A percentile compares a stretch with the other conserved stretches of the same genome.
These are phyloP conservation scores for Synodontis membranacea DNA, from an alignment of 2,113 vertebrate genomes.

Conservation along the genomic window DNA sequence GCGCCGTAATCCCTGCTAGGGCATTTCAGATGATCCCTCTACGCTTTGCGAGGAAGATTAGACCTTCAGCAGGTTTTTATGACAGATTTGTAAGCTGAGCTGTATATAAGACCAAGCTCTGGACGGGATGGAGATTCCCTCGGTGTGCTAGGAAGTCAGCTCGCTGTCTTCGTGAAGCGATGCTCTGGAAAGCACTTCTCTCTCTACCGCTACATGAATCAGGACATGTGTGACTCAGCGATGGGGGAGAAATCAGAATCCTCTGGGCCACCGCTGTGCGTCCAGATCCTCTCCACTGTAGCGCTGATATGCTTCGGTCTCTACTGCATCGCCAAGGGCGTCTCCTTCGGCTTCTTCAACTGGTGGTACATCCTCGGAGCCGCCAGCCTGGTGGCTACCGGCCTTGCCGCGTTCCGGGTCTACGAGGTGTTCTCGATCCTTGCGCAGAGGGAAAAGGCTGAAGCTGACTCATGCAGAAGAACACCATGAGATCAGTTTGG, in stretches of 20 bases:
- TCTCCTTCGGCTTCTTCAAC: slow-evolving; percentile 63
- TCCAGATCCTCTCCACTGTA: slow-evolving; percentile 63
- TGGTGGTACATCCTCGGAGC: slow-evolving; percentile 68
- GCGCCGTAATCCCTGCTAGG: slow-evolving; percentile 11
- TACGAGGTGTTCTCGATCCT: slow-evolving; percentile 62
- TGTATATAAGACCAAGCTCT: slow-evolving; percentile 29
- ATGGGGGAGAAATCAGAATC: slow-evolving; percentile 51
- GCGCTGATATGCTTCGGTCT: slow-evolving; percentile 60
- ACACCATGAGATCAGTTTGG: slow-evolving; percentile 12
- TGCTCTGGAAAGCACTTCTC: no score
- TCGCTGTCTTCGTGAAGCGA: background rate
- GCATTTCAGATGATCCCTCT: slow-evolving; percentile 17
- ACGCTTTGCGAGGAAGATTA: slow-evolving; percentile 35
- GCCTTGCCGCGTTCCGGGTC: slow-evolving; percentile 63
- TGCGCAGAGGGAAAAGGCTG: slow-evolving; percentile 47
- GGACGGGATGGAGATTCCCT: background rate
- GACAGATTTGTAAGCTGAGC: slow-evolving; percentile 12
- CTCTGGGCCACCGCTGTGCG: slow-evolving; percentile 57
- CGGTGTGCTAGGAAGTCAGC: background rate
- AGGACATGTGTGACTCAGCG: background rate
- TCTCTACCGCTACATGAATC: background rate
- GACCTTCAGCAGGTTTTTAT: slow-evolving; percentile 16
- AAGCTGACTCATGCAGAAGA: slow-evolving; percentile 33
- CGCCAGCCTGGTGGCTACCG: slow-evolving; percentile 57
- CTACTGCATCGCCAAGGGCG: slow-evolving; percentile 64